Conservation (phyloP, 2,113 vertebrate genomes). For the Alces alces region DNA sequence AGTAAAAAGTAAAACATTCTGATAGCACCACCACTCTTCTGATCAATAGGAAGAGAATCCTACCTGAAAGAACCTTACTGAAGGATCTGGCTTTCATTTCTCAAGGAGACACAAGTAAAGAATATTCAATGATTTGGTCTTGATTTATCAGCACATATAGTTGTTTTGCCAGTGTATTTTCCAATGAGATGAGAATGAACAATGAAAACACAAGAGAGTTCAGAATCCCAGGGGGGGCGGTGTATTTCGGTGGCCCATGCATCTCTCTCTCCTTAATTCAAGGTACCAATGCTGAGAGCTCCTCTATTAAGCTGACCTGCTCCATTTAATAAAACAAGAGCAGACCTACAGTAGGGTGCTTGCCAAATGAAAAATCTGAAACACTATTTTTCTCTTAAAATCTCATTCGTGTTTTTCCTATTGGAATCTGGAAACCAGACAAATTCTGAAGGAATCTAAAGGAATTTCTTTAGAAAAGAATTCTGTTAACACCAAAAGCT, state of each 20-base stretch:
- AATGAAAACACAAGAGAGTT: neutral
- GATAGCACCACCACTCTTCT: neutral
- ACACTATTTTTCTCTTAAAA: constrained; percentile 72
- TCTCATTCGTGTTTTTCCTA: constrained; percentile 72
- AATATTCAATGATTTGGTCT: neutral
- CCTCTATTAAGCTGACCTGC: constrained; percentile 37
- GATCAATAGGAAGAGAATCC: neutral
- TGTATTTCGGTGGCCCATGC: neutral
- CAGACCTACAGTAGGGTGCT: constrained; percentile 29
- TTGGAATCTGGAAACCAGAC: constrained; percentile 75
- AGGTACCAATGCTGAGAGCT: neutral
- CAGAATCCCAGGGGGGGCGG: neutral
- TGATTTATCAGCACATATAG: neutral
- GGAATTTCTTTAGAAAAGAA: constrained; percentile 71
- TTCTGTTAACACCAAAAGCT: constrained; percentile 71
- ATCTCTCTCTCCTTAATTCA: constrained; percentile 20
- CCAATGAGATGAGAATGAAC: constrained; percentile 29
- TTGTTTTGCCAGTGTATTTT: neutral
- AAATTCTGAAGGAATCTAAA: constrained; percentile 73
- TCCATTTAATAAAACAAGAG: constrained; percentile 57
- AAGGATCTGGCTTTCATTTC: neutral
- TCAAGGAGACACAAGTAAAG: neutral
- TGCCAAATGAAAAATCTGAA: constrained; percentile 71
- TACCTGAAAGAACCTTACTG: neutral
- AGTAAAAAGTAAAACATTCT: neutral